These are phyloP conservation scores for Thalassaphorura encarpata DNA, from an alignment of 1,140 invertebrate genomes.

Conservation along the genomic window DNA sequence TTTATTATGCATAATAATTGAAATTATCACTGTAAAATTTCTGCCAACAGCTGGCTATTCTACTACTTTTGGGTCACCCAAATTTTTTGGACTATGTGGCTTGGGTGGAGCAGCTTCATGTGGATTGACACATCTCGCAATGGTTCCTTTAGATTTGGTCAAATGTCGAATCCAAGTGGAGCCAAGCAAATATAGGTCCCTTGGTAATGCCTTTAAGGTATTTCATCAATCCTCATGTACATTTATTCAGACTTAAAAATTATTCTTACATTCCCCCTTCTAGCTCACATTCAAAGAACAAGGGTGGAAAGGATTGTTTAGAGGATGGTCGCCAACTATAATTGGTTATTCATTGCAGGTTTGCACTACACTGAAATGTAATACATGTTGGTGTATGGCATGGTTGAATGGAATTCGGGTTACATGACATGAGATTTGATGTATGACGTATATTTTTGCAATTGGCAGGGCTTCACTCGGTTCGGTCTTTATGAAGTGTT, in stretches of 20 bases:
- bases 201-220: slow-evolving; percentile 72
- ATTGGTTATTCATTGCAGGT: slow-evolving; percentile 97
- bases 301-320: slow-evolving; percentile 73
- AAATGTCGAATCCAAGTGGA: slow-evolving; percentile 98
- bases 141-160: slow-evolving; percentile 94
- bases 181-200: slow-evolving; percentile 83
- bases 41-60: too few species aligned
- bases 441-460: too few species aligned
- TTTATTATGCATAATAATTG: too few species aligned
- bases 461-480: slow-evolving; percentile 51
- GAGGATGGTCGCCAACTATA: slow-evolving; percentile 97
- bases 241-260: neutral
- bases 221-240: slow-evolving; percentile 9
- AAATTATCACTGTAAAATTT: too few species aligned
- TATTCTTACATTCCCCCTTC: neutral
- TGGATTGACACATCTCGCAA: slow-evolving; percentile 71
- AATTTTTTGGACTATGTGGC: slow-evolving; percentile 90
- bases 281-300: slow-evolving; percentile 66
- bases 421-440: too few species aligned
- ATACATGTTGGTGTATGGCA: too few species aligned
- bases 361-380: too few species aligned
- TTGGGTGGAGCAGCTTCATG: slow-evolving; percentile 92
- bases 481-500: slow-evolving; percentile 79
- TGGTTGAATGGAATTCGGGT: too few species aligned
- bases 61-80: slow-evolving; percentile 83